Base-by-base conservation (phyloP, 2,888 invertebrate species). In the Notocelia uddmanniana region DNA sequence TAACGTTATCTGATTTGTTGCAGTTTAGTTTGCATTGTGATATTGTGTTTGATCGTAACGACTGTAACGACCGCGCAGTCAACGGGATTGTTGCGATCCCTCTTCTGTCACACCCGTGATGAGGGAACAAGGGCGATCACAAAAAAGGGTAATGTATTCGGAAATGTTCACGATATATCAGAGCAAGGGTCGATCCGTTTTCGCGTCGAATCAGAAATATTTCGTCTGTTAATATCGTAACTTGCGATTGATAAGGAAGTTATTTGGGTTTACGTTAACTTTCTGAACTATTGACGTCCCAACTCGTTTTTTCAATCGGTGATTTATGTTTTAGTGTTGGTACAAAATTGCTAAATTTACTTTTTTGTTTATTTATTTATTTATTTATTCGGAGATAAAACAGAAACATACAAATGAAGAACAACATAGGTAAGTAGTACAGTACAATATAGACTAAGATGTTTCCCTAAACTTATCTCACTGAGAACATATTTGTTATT, bases 51-150 rank as follows among this genome's bases (percentile, higher is more conserved):
- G 79, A 81, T 82, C 80, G 82, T 85, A 26, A 2, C 26, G n/a
- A n/a, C n/a, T n/a, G n/a, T 26, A 86, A 87, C 84, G 84, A 83
- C 81, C 79, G 78, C 79, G 78, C 80, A 83, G 80, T 78, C 77
- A 78, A 77, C 76, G 77, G 83, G 82, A 85, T 87, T 86, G 87
- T 88, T 87, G 85, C 83, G 79, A 80, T 78, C 82, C 82, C 80
- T 81, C 80, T 78, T 77, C 84, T 85, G 88, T 86, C 88, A 84
- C 82, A 77, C 70, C 71, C 74, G 77, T 87, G 88, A 87, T 82
- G 85, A 85, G 86, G 87, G 87, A 83, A 81, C 81, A 77, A 82
- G 82, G 80, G 75, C 79, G 78, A 77, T 81, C 80, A 80, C 84
- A 85, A 88, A 88, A 86, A 89, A 87, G 86, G 87, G 85, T 82